Evolutionary conservation across 2,888 invertebrate species (phyloP).

Genomic region (Lepidonotus clava): DNA sequence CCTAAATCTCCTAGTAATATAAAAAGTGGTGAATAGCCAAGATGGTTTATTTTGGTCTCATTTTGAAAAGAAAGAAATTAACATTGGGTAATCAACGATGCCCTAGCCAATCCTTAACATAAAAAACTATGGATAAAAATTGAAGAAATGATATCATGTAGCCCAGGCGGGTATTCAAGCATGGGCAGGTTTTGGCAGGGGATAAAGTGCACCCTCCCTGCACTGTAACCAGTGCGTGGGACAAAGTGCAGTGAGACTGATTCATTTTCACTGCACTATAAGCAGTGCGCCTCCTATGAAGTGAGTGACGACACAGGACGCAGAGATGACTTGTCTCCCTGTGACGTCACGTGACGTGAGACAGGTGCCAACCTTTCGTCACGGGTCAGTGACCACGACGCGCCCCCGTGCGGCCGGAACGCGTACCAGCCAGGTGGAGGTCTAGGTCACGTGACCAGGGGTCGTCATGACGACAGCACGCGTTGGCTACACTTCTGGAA

Average conservation of each 20-base stretch:
- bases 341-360: neutral
- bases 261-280: neutral
- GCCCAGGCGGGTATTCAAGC: neutral
- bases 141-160: neutral
- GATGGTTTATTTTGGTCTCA: no score
- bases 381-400: neutral
- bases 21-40: no score
- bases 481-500: no score
- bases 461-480: neutral
- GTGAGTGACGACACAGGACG: neutral
- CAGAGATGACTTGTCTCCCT: no score
- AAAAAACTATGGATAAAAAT: no score
- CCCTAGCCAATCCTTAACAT: no score
- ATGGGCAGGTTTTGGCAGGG: neutral
- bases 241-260: neutral
- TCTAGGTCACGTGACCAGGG: neutral
- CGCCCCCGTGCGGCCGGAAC: neutral
- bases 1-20: no score
- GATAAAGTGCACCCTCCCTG: neutral
- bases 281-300: neutral
- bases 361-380: conserved; percentile 20
- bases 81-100: no score
- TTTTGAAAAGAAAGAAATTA: no score
- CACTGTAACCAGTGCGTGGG: neutral
- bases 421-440: neutral